A percentile compares a stretch with the other conserved stretches of the same genome.
Evolutionary conservation across 1,140 invertebrate genomes (phyloP).

Genomic region (Dendroctonus valens): DNA sequence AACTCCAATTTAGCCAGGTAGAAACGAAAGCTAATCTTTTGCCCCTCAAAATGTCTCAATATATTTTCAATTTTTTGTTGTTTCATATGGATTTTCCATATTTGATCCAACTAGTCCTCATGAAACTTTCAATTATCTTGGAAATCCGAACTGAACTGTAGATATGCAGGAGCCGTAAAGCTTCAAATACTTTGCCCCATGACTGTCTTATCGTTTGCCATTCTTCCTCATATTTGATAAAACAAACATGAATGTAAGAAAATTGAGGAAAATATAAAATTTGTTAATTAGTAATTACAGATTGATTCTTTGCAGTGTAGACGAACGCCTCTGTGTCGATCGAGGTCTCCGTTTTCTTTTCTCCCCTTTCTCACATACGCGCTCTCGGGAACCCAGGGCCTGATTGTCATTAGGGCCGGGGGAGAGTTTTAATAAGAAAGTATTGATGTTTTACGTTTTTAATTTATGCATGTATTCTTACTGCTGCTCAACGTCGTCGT

Average conservation of each 20-base stretch:
- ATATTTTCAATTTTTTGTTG: not conserved
- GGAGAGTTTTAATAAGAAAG: conserved; percentile 53
- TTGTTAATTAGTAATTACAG: too few relatives aligned
- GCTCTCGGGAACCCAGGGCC: conserved; percentile 38
- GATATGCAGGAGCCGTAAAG: too few relatives aligned
- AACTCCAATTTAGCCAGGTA: too few relatives aligned
- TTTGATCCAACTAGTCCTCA: not conserved
- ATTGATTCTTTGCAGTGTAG: too few relatives aligned
- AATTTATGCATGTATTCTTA: conserved; percentile 48
- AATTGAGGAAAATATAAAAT: too few relatives aligned
- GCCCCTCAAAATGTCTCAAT: not conserved
- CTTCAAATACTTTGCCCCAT: too few relatives aligned
- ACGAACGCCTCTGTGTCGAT: conserved; percentile 36
- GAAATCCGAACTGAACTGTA: too few relatives aligned
- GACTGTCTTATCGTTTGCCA: too few relatives aligned
- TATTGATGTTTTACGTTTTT: conserved; percentile 52
- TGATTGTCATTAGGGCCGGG: conserved; percentile 51
- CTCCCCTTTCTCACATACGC: conserved; percentile 41
- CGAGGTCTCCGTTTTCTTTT: conserved; percentile 34
- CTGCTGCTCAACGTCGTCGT: conserved; percentile 31
- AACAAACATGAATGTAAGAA: too few relatives aligned
- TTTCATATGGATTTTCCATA: not conserved
- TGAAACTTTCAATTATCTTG: too few relatives aligned
- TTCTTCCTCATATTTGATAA: too few relatives aligned
- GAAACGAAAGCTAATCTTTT: not conserved